phyloP scores from a whole-genome alignment of 30 jellyfish, hydroid and myxozoan species.

The Aurelia sp. region DNA sequence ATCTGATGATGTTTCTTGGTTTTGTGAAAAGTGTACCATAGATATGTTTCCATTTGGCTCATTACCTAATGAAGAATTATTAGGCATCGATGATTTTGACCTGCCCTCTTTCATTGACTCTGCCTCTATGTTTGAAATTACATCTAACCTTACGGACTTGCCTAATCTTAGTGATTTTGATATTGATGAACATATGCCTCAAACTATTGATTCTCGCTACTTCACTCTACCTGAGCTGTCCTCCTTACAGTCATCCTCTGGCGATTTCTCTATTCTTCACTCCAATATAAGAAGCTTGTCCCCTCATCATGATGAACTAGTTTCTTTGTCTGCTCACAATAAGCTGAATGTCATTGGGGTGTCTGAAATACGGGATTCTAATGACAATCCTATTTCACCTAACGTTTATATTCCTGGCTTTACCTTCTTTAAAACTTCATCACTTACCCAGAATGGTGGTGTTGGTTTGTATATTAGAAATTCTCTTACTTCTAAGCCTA shows the following conservation, averaged over 20 bases:
- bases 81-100: conserved; percentile 12
- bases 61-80: conserved; percentile 35
- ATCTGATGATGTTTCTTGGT: too few relatives aligned
- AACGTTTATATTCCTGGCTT: too few relatives aligned
- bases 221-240: too few relatives aligned
- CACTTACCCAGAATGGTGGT: conserved; percentile 44
- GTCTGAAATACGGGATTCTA: too few relatives aligned
- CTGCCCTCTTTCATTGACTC: conserved; percentile 1
- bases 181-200: too few relatives aligned
- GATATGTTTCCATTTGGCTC: conserved; percentile 69
- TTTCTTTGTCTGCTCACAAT: conserved; percentile 34
- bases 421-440: conserved; percentile 9
- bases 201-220: too few relatives aligned
- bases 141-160: too few relatives aligned
- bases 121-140: conserved; percentile 7
- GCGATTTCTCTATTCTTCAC: conserved; percentile 57
- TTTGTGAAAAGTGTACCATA: background rate
- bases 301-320: conserved; percentile 71
- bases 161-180: too few relatives aligned
- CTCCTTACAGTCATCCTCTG: conserved; percentile 38
- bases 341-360: conserved; percentile 8
- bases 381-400: too few relatives aligned
- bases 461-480: conserved; percentile 56
- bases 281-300: conserved; percentile 48
- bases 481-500: conserved; percentile 39